Evolutionary conservation across 2,113 vertebrate genomes (phyloP).

Genomic region (Prunella fulvescens): DNA sequence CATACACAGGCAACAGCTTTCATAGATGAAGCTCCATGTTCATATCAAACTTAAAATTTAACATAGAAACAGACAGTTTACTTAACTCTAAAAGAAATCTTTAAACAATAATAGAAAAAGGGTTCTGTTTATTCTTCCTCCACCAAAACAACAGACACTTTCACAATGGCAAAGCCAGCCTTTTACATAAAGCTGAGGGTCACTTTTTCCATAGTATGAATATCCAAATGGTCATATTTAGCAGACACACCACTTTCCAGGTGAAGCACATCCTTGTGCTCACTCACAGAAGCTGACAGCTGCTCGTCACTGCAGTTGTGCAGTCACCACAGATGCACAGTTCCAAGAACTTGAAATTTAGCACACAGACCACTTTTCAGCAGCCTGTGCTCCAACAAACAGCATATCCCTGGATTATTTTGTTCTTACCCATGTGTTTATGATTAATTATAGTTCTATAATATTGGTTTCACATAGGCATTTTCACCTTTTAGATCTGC

Average conservation of each 20-base stretch:
- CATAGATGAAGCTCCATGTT: background rate
- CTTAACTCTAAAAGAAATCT: background rate
- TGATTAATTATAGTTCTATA: background rate
- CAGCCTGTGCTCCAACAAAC: background rate
- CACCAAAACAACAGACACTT: background rate
- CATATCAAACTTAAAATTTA: background rate
- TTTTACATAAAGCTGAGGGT: background rate
- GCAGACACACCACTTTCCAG: background rate
- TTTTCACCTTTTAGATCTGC: background rate
- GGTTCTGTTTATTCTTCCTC: background rate
- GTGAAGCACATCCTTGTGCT: background rate
- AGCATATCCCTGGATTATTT: background rate
- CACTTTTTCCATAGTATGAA: background rate
- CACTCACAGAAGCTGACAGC: background rate
- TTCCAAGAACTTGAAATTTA: background rate
- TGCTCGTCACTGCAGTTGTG: background rate
- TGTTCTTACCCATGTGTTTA: background rate
- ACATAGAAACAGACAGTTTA: background rate
- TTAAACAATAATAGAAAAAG: background rate
- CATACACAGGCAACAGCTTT: background rate
- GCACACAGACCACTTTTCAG: background rate
- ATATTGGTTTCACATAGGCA: background rate
- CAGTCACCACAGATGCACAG: background rate
- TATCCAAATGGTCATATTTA: background rate
- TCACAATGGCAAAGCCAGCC: background rate